Evolutionary conservation across 2,888 invertebrate species (phyloP).

Genomic region (Cephus runcator): DNA sequence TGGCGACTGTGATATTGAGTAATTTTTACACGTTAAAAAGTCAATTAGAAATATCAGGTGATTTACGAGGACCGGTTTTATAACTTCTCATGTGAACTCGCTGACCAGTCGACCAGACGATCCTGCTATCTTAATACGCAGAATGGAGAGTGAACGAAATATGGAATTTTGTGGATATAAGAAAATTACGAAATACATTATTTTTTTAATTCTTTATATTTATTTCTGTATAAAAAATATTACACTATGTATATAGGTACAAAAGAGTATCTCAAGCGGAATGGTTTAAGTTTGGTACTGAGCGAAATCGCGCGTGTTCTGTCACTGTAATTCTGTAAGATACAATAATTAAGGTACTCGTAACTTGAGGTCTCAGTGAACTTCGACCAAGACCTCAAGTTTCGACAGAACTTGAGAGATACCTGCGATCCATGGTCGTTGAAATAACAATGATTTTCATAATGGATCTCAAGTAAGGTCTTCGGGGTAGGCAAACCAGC

Average conservation of each 20-base stretch:
- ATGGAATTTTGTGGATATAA: neutral
- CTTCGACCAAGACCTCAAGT: neutral
- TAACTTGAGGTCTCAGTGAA: neutral
- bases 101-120: neutral
- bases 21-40: neutral
- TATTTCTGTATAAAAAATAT: slow-evolving; percentile 48
- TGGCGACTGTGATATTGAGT: neutral
- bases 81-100: neutral
- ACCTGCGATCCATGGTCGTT: neutral
- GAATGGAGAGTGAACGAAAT: neutral
- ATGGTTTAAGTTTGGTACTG: neutral
- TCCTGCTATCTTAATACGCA: neutral
- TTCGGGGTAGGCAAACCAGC: neutral
- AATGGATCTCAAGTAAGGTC: neutral
- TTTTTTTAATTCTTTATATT: slow-evolving; percentile 38
- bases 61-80: neutral
- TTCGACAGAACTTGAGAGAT: neutral
- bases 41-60: neutral
- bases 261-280: slow-evolving; percentile 52
- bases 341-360: neutral
- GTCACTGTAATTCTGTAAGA: neutral
- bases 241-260: slow-evolving; percentile 63
- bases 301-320: neutral
- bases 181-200: neutral
- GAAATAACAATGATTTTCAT: neutral